Evolutionary conservation across 2,888 invertebrate species (phyloP).

Genomic region (Deilephila porcellus): DNA sequence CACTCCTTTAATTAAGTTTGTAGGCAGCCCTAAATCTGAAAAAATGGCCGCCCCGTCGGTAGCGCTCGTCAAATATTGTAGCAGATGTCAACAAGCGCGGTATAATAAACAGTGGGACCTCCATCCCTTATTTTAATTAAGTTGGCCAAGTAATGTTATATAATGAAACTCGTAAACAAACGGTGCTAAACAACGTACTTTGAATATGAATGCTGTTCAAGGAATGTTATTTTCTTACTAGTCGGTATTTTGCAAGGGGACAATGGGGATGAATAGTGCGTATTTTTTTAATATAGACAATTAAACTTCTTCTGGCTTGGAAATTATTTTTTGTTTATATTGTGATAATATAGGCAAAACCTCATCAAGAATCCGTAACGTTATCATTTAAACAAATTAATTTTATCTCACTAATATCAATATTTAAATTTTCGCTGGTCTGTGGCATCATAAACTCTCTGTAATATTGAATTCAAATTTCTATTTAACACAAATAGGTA

Average conservation of each 20-base stretch:
- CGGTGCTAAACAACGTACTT: slow-evolving; percentile 44
- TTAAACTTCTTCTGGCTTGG: neutral
- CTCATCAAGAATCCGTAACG: too few relatives aligned
- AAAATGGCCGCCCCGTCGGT: slow-evolving; percentile 17
- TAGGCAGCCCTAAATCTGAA: slow-evolving; percentile 19
- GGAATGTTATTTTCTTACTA: slow-evolving; percentile 33
- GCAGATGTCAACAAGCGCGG: slow-evolving; percentile 56
- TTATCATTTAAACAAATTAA: too few relatives aligned
- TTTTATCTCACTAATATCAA: too few relatives aligned
- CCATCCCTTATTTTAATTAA: slow-evolving; percentile 63
- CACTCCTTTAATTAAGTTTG: slow-evolving; percentile 20
- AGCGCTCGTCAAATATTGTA: slow-evolving; percentile 37
- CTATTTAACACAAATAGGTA: too few relatives aligned
- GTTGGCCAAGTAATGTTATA: slow-evolving; percentile 53
- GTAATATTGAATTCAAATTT: neutral
- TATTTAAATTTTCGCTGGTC: too few relatives aligned
- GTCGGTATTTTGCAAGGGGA: neutral
- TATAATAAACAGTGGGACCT: slow-evolving; percentile 50
- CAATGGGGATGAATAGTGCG: neutral
- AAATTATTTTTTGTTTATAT: too few relatives aligned
- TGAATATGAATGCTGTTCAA: slow-evolving; percentile 46
- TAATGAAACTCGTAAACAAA: slow-evolving; percentile 60
- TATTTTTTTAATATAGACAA: neutral
- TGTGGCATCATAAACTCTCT: too few relatives aligned
- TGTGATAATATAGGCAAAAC: too few relatives aligned